Conservation (phyloP, 2,797 vertebrate species). For the Tenualosa ilisha region DNA sequence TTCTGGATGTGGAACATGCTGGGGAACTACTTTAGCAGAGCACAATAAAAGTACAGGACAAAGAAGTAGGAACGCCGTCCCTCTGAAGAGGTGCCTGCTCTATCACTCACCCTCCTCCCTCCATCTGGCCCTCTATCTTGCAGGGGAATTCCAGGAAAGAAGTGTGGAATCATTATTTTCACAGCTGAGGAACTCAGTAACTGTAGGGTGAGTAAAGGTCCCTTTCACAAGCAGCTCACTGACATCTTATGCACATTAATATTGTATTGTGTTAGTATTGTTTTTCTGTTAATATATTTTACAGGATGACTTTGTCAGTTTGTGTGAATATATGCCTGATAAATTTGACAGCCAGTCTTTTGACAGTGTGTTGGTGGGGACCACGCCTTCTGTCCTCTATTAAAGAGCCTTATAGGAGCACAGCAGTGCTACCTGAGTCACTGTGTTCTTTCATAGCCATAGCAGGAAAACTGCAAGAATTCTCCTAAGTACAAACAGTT, state of each 20-base stretch:
- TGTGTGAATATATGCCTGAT: not conserved
- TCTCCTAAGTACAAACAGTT: not conserved
- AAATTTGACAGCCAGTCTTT: not conserved
- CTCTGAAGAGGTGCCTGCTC: constrained; percentile 14
- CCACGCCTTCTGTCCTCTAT: not conserved
- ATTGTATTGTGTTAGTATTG: no score
- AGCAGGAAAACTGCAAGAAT: not conserved
- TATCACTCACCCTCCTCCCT: not conserved
- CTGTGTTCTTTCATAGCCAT: not conserved
- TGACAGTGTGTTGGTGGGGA: not conserved
- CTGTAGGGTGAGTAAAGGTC: constrained; percentile 85
- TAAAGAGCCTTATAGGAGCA: not conserved
- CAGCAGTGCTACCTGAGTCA: not conserved
- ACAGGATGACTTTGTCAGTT: no score
- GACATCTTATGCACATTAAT: no score
- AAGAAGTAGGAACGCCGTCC: not conserved
- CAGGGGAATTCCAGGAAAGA: constrained; percentile 79
- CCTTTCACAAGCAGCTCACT: not conserved
- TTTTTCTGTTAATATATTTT: no score
- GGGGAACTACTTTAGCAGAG: not conserved
- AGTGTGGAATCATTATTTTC: constrained; percentile 78
- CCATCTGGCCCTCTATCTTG: constrained; percentile 47
- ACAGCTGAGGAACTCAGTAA: constrained; percentile 91
- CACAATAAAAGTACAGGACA: not conserved
- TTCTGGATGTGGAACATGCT: not conserved